These are phyloP conservation scores for Odontocolon sp. DNA, from an alignment of 2,888 invertebrate species.

Conservation along the genomic window DNA sequence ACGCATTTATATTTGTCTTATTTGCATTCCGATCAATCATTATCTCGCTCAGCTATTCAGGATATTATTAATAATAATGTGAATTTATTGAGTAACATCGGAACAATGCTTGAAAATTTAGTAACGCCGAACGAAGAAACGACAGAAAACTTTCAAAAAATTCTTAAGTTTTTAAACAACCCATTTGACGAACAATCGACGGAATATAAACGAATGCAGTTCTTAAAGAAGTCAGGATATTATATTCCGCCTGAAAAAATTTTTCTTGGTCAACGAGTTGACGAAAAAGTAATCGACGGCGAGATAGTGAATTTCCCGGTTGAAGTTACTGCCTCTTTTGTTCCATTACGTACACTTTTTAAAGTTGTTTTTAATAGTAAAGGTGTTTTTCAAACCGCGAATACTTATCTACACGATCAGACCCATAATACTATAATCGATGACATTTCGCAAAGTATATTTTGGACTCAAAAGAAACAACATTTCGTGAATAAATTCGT, in stretches of 20 bases:
- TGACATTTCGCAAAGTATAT: conserved; percentile 44
- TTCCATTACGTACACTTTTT: conserved; percentile 41
- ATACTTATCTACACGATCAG: conserved; percentile 22
- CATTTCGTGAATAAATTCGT: conserved; percentile 33
- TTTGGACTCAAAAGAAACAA: conserved; percentile 50
- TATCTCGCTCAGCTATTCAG: conserved; percentile 29
- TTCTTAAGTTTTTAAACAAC: conserved; percentile 10
- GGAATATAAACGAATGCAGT: conserved; percentile 36
- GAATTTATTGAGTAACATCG: conserved; percentile 18
- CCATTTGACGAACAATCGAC: conserved; percentile 30
- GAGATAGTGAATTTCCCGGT: conserved; percentile 18
- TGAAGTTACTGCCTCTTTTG: conserved; percentile 32
- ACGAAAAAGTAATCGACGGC: conserved; percentile 30
- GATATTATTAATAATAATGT: conserved; percentile 27
- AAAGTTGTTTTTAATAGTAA: conserved; percentile 40
- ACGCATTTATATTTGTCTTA: neutral
- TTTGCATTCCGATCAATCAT: conserved; percentile 17
- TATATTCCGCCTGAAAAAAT: conserved; percentile 24
- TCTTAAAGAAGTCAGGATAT: conserved; percentile 12
- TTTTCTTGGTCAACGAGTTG: conserved; percentile 45
- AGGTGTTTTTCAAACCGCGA: conserved; percentile 11
- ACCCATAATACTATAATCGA: neutral
- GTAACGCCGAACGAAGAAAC: conserved; percentile 10
- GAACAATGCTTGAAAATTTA: conserved; percentile 25
- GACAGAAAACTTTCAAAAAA: neutral